Evolutionary conservation across 1,140 invertebrate species (phyloP).

Genomic region (Papilio glaucus): DNA sequence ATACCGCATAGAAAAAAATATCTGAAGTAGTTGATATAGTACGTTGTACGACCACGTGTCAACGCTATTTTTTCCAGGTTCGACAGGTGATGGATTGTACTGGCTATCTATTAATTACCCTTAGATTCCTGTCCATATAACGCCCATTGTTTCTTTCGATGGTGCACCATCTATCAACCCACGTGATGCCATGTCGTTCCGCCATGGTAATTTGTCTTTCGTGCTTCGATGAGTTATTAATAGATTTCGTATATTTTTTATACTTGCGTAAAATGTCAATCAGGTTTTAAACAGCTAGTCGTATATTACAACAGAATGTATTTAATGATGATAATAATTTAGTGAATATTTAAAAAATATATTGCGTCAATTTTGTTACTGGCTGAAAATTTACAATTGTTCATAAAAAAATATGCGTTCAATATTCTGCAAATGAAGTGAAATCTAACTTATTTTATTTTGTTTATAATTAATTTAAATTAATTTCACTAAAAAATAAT

Average conservation of each 20-base stretch:
- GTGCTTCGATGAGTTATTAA: conserved; percentile 57
- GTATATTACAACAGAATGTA: conserved; percentile 9
- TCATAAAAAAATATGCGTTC: too few relatives aligned
- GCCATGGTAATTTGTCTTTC: conserved; percentile 71
- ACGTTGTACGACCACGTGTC: conserved; percentile 34
- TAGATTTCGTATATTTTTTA: conserved; percentile 22
- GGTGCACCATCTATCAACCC: conserved; percentile 70
- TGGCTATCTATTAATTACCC: conserved; percentile 76
- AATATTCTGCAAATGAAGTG: too few relatives aligned
- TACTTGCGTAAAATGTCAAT: conserved; percentile 26
- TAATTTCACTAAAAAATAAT: too few relatives aligned
- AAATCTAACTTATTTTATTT: too few relatives aligned
- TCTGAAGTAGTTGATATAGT: neutral
- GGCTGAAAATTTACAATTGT: too few relatives aligned
- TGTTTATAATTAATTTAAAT: too few relatives aligned
- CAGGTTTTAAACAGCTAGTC: conserved; percentile 7
- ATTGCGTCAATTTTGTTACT: neutral
- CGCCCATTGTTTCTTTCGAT: conserved; percentile 70
- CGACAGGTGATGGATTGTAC: conserved; percentile 65
- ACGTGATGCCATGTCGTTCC: conserved; percentile 67
- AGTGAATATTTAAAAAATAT: too few relatives aligned
- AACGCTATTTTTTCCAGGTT: conserved; percentile 44
- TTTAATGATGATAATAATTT: too few relatives aligned
- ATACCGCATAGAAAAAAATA: too few relatives aligned
- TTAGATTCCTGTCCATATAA: conserved; percentile 64